Conservation (phyloP, 2,113 vertebrate genomes). For the Craseonycteris thonglongyai region DNA sequence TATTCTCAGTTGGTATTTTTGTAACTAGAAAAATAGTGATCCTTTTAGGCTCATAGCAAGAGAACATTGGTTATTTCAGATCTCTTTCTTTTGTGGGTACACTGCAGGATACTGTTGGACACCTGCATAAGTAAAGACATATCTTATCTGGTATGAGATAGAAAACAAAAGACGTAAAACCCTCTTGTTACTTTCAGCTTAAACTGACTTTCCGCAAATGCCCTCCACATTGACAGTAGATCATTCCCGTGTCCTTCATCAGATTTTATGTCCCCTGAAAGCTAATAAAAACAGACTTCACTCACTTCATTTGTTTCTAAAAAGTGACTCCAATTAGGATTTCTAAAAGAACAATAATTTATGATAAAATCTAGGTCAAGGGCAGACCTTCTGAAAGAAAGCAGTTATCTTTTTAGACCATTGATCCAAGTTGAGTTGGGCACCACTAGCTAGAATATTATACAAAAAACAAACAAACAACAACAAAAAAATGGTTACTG, state of each 20-base stretch:
- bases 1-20: not conserved
- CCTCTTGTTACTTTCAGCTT: not conserved
- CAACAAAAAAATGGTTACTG: not conserved
- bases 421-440: not conserved
- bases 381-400: not conserved
- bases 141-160: not conserved
- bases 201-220: not conserved
- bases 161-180: not conserved
- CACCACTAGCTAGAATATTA: not conserved
- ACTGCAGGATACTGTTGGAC: not conserved
- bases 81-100: not conserved
- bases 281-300: not conserved
- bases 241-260: not conserved
- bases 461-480: too few species aligned
- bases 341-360: not conserved
- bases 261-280: not conserved
- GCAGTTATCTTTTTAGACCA: not conserved
- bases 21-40: not conserved
- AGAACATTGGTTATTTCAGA: not conserved
- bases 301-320: not conserved
- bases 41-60: not conserved
- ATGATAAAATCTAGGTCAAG: conserved; percentile 6
- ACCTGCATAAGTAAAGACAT: not conserved
- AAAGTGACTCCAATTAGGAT: not conserved
- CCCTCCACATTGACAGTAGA: not conserved